These are phyloP conservation scores for Littorina saxatilis DNA, from an alignment of 1,140 invertebrate genomes.

Conservation along the genomic window DNA sequence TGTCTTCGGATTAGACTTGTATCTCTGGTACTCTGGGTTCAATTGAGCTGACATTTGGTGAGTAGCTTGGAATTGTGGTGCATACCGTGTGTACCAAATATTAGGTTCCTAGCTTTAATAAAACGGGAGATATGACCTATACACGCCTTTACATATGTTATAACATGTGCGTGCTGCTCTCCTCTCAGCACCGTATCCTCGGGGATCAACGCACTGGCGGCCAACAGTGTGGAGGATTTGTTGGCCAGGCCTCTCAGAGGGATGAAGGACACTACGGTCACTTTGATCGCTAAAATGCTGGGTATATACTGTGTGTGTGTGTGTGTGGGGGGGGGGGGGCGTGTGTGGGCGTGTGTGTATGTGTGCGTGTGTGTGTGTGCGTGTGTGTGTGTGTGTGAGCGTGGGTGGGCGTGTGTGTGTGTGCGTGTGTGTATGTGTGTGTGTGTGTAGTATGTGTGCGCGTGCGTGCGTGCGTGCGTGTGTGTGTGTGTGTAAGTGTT, in stretches of 20 bases:
- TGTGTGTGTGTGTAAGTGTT: conserved; percentile 5
- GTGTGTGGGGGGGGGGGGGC: too few species aligned
- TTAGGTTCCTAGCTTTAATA: too few species aligned
- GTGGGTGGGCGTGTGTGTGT: too few species aligned
- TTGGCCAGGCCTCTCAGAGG: conserved; percentile 83
- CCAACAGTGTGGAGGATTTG: conserved; percentile 92
- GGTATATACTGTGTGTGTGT: conserved; percentile 37
- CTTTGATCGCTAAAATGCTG: conserved; percentile 82
- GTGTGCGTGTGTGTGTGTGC: not conserved
- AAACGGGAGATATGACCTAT: too few species aligned
- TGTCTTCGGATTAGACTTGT: too few species aligned
- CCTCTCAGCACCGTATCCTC: conserved; percentile 90
- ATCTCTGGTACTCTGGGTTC: too few species aligned
- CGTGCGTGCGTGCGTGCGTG: conserved; percentile 4
- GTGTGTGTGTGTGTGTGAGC: not conserved
- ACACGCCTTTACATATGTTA: too few species aligned
- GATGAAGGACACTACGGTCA: conserved; percentile 83
- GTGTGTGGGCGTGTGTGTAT: not conserved
- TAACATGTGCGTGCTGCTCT: too few species aligned
- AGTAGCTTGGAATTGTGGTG: too few species aligned
- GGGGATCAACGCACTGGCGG: conserved; percentile 92
- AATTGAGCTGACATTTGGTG: too few species aligned
- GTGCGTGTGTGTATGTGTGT: conserved; percentile 4
- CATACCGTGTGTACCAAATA: too few species aligned
- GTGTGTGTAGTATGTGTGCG: too few species aligned